A percentile compares a stretch with the other conserved stretches of the same genome.
These are phyloP conservation scores for Mionectes olivaceus DNA, from an alignment of 2,797 vertebrate genomes.

Conservation along the genomic window DNA sequence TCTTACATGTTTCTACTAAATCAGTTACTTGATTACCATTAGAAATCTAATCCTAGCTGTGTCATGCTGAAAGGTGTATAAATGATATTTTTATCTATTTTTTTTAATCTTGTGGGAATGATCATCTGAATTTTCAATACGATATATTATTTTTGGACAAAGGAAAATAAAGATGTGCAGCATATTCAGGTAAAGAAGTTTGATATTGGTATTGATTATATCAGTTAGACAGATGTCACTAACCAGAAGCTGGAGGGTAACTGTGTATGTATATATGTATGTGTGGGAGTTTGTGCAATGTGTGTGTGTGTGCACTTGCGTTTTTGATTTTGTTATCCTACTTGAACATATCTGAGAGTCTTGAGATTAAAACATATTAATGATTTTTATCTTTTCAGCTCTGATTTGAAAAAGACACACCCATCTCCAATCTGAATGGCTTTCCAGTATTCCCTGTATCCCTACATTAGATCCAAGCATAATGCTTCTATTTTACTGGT, in stretches of 20 bases:
- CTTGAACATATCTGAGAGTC: not conserved
- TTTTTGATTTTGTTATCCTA: not conserved
- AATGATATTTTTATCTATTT: not conserved
- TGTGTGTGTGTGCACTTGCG: rapidly evolving
- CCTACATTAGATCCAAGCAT: not conserved
- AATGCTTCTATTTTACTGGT: not conserved
- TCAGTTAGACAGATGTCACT: not conserved
- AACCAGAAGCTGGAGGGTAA: not conserved
- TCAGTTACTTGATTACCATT: not conserved
- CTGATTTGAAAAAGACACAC: not conserved
- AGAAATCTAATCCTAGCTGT: not conserved
- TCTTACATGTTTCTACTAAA: not conserved
- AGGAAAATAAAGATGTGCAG: not conserved
- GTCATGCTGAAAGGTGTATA: not conserved
- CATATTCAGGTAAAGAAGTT: not conserved
- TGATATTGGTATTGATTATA: not conserved
- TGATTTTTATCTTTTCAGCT: too few relatives aligned
- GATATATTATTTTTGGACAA: not conserved
- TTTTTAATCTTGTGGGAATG: not conserved
- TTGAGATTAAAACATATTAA: too few relatives aligned
- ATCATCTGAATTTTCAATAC: not conserved
- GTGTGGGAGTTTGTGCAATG: too few relatives aligned
- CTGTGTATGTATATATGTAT: not conserved
- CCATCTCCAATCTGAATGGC: not conserved
- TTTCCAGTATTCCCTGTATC: not conserved